Evolutionary conservation across 1,140 invertebrate species (phyloP).

Genomic region (Bombus vancouverensis): DNA sequence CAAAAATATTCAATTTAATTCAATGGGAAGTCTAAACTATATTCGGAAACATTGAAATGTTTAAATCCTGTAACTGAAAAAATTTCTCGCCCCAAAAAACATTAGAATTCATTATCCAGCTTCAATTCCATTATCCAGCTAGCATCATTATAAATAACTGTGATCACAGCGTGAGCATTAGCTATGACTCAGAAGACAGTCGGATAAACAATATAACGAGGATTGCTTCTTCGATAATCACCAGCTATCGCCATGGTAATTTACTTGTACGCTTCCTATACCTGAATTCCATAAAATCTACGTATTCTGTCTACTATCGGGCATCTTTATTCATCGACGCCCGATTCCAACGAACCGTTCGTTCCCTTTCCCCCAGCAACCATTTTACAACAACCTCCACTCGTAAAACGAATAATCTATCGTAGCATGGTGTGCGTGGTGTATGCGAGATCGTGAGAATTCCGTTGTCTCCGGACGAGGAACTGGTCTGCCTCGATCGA

Average conservation of each 20-base stretch:
- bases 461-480: constrained; percentile 9
- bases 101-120: background rate
- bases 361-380: background rate
- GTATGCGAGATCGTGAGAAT: constrained; percentile 35
- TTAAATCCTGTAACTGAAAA: background rate
- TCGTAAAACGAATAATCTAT: constrained; percentile 10
- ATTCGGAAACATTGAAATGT: no score
- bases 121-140: background rate
- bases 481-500: constrained; percentile 32
- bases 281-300: background rate
- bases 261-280: background rate
- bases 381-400: background rate
- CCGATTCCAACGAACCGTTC: background rate
- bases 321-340: constrained; percentile 4
- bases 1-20: background rate
- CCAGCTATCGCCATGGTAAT: background rate
- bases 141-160: constrained; percentile 29
- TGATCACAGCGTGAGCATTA: background rate
- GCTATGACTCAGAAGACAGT: constrained; percentile 14
- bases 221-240: background rate
- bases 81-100: background rate
- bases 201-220: no score
- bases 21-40: background rate
- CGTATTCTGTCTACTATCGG: background rate
- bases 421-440: background rate